Percentiles rank a stretch among this genome's conserved stretches.
These are phyloP conservation scores for Macrostomum lignano DNA, from an alignment of 1,140 invertebrate species.

Conservation along the genomic window DNA sequence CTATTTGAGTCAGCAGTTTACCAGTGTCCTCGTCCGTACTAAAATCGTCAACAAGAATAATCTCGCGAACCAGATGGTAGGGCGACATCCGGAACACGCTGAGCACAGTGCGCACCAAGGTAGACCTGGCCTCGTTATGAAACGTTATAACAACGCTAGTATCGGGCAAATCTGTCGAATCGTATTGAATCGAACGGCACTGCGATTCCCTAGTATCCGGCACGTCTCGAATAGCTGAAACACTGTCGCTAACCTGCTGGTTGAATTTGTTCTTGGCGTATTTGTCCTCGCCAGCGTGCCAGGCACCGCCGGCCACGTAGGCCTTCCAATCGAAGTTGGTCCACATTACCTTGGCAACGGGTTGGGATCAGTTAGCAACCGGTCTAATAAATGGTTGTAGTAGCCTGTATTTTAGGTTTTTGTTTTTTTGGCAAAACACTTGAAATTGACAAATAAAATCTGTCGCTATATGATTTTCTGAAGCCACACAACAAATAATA, in stretches of 20 bases:
- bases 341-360: conserved; percentile 30
- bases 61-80: conserved; percentile 6
- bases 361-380: too few species aligned
- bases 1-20: too few species aligned
- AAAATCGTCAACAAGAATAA: conserved; percentile 10
- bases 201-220: conserved; percentile 67
- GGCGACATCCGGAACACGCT: conserved; percentile 57
- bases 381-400: too few species aligned
- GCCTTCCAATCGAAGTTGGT: conserved; percentile 53
- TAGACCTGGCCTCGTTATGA: conserved; percentile 74
- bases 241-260: conserved; percentile 63
- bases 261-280: conserved; percentile 81
- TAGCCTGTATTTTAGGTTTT: too few species aligned
- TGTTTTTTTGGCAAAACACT: too few species aligned
- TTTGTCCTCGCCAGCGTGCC: conserved; percentile 45
- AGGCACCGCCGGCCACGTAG: conserved; percentile 47
- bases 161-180: conserved; percentile 31
- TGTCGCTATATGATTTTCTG: too few species aligned
- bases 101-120: conserved; percentile 51
- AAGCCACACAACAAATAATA: too few species aligned
- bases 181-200: conserved; percentile 39
- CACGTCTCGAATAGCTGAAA: conserved; percentile 56
- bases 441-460: too few species aligned
- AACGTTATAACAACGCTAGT: conserved; percentile 60
- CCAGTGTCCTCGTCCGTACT: too few species aligned